phyloP scores from a whole-genome alignment of 2,113 vertebrate genomes.

The Typhlomys cinereus region DNA sequence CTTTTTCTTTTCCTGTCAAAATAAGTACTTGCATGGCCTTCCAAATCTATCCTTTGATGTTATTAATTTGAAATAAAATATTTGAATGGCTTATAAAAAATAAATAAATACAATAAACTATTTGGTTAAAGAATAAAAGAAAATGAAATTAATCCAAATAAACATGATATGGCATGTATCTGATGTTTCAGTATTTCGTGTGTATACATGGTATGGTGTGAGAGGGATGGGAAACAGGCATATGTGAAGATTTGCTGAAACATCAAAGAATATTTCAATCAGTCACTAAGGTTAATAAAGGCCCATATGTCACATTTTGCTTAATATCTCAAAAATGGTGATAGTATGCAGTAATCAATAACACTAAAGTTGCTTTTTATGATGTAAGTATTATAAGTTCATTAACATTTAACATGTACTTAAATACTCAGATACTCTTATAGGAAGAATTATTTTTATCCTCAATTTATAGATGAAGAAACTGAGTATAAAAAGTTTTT shows the following conservation, averaged over 20 bases:
- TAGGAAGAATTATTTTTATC: background rate
- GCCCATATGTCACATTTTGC: background rate
- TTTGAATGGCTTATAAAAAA: no score
- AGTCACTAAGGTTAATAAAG: constrained; percentile 6
- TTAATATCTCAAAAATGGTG: constrained; percentile 40
- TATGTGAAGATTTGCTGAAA: background rate
- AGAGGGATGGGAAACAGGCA: rapidly evolving
- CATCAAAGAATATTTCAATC: background rate
- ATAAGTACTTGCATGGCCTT: no score
- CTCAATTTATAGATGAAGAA: background rate
- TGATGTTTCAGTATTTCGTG: background rate
- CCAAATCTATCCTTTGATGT: no score
- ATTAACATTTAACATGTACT: background rate
- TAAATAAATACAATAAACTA: constrained; percentile 50
- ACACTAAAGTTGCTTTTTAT: constrained; percentile 31
- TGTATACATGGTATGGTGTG: background rate
- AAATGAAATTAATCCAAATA: constrained; percentile 42
- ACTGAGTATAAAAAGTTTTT: background rate
- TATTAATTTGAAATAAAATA: no score
- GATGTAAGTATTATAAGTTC: background rate
- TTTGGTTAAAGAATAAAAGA: constrained; percentile 39
- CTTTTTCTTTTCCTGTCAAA: constrained; percentile 25
- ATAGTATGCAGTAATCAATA: background rate
- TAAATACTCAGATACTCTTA: constrained; percentile 12
- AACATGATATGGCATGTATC: background rate